phyloP scores from a whole-genome alignment of 2,113 vertebrate genomes.

The Stegostoma tigrinum region DNA sequence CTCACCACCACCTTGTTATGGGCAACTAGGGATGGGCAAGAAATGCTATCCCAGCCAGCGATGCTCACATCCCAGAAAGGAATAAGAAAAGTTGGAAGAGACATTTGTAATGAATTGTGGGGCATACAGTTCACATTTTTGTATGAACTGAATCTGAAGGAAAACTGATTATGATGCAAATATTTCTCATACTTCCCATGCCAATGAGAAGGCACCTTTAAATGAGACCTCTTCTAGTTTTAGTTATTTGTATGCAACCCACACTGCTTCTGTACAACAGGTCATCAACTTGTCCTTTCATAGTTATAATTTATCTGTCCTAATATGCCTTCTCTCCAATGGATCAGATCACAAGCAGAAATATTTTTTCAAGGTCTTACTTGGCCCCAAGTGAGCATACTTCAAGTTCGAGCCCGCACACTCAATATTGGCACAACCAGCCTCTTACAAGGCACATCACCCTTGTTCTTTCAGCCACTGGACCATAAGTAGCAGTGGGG shows the following conservation, averaged over 20 bases:
- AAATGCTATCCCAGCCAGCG: too few relatives aligned
- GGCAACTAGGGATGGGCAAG: too few relatives aligned
- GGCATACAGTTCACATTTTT: not conserved
- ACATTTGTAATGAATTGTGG: not conserved
- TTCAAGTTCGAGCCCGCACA: not conserved
- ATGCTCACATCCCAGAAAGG: too few relatives aligned
- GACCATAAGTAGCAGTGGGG: not conserved
- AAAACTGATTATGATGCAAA: not conserved
- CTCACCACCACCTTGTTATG: too few relatives aligned
- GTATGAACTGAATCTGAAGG: not conserved
- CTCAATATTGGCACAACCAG: not conserved
- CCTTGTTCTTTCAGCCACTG: not conserved
- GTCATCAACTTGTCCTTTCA: not conserved
- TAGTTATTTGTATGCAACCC: not conserved
- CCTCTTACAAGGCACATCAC: not conserved
- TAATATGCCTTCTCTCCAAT: not conserved
- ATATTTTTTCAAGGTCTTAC: not conserved
- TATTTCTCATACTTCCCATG: not conserved
- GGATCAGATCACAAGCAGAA: not conserved
- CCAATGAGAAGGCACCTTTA: not conserved
- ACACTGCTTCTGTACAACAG: not conserved
- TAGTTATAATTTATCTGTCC: not conserved
- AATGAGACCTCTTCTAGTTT: not conserved
- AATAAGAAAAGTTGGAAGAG: too few relatives aligned
- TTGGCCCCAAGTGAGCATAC: not conserved